Evolutionary conservation across 2,888 invertebrate species (phyloP).

Genomic region (Eledona agricola): DNA sequence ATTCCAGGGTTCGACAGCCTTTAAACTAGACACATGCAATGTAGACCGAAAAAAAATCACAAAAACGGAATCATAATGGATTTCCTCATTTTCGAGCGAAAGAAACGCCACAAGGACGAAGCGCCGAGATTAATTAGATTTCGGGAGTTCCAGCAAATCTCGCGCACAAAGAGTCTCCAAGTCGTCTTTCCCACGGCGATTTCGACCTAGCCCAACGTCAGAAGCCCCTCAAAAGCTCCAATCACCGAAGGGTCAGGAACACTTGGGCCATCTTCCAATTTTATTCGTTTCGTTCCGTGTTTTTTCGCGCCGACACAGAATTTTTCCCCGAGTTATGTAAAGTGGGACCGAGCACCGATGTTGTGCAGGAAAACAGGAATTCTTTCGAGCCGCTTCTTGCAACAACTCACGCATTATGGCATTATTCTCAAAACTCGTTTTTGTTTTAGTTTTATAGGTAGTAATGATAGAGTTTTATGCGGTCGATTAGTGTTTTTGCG

Average conservation of each 20-base stretch:
- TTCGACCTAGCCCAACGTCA: no score
- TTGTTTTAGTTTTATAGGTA: conserved; percentile 28
- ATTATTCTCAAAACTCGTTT: conserved; percentile 28
- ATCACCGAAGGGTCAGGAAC: no score
- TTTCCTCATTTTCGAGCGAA: conserved; percentile 21
- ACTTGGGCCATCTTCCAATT: no score
- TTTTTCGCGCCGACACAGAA: no score
- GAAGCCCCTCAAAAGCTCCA: no score
- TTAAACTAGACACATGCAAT: conserved; percentile 37
- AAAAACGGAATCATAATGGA: conserved; percentile 28
- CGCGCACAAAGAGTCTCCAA: conserved; percentile 12
- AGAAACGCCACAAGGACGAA: conserved; percentile 22
- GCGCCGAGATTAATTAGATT: conserved; percentile 21
- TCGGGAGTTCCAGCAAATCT: conserved; percentile 21
- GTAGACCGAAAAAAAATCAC: conserved; percentile 31
- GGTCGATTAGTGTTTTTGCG: conserved; percentile 9
- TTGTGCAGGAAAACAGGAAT: conserved; percentile 28
- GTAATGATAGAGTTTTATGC: conserved; percentile 31
- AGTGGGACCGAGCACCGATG: conserved; percentile 7
- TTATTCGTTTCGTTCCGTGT: neutral
- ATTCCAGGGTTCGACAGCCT: conserved; percentile 48
- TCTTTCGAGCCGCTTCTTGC: conserved; percentile 16
- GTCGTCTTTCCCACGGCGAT: no score
- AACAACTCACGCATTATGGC: conserved; percentile 21
- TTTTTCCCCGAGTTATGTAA: conserved; percentile 10